A percentile compares a stretch with the other conserved stretches of the same genome.
phyloP scores from a whole-genome alignment of 2,888 invertebrate species.

The Pedicia rivosa region DNA sequence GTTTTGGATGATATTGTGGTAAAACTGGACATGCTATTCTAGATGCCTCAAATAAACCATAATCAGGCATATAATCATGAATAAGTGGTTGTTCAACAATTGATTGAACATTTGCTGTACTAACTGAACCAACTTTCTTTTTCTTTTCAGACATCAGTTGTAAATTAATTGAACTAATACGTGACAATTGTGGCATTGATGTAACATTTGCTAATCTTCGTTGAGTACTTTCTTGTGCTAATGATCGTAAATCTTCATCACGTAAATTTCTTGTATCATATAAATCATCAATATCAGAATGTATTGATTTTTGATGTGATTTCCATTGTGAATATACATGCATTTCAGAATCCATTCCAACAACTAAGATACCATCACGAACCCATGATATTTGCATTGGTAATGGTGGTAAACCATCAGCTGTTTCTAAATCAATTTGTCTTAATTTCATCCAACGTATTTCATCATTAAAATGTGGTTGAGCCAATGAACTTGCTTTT shows the following conservation, averaged over 20 bases:
- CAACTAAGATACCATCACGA: constrained; percentile 90
- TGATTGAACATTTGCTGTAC: constrained; percentile 20
- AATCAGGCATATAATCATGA: constrained; percentile 80
- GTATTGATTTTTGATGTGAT: constrained; percentile 31
- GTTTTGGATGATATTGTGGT: constrained; percentile 98
- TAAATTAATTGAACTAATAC: constrained; percentile 71
- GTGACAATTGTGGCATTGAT: constrained; percentile 64
- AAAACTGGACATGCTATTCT: constrained; percentile 93
- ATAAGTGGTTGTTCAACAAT: constrained; percentile 29
- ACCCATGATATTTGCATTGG: constrained; percentile 99
- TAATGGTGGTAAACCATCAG: constrained; percentile 88
- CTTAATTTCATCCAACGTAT: constrained; percentile 94
- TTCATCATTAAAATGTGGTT: constrained; percentile 79
- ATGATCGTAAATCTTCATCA: constrained; percentile 46
- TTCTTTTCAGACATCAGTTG: constrained; percentile 62
- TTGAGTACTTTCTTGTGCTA: constrained; percentile 51
- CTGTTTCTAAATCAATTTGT: constrained; percentile 78
- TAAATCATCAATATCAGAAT: constrained; percentile 46
- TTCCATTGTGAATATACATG: constrained; percentile 99
- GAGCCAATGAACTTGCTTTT: constrained; percentile 81
- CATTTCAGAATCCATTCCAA: constrained; percentile 99
- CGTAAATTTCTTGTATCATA: constrained; percentile 54
- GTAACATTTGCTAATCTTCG: constrained; percentile 52
- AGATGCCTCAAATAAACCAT: constrained; percentile 92
- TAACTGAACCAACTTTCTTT: constrained; percentile 36